Evolutionary conservation across 2,113 vertebrate genomes (phyloP).

Genomic region (Hystrix cristata): DNA sequence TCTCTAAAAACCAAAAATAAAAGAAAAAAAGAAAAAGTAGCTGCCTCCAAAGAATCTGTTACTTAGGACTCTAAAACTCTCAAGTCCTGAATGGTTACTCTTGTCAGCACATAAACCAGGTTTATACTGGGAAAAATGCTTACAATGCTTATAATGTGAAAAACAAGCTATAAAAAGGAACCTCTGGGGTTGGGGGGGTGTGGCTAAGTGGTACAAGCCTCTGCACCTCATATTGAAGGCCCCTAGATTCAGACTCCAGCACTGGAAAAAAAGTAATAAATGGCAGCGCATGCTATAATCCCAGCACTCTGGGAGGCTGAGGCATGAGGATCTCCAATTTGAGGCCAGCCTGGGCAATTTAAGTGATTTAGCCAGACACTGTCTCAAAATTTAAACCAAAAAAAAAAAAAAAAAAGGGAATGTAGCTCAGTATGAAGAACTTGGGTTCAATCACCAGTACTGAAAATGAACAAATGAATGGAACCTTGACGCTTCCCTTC

Average conservation of each 20-base stretch:
- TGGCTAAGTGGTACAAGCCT: not conserved
- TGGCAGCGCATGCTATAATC: not conserved
- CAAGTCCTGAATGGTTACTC: not conserved
- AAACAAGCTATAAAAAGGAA: conserved; percentile 34
- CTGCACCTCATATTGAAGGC: not conserved
- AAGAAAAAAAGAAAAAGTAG: not conserved
- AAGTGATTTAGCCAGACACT: not conserved
- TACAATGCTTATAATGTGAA: not conserved
- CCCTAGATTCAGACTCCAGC: not conserved
- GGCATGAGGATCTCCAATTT: not conserved
- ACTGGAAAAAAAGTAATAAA: not conserved
- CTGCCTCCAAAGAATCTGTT: not conserved
- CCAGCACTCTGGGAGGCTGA: not conserved
- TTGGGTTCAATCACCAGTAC: not conserved
- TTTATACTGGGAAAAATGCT: not conserved
- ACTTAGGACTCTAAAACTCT: not conserved
- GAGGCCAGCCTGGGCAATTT: not conserved
- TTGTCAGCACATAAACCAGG: not conserved
- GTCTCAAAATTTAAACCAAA: not conserved
- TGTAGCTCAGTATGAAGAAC: not conserved
- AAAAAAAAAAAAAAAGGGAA: not conserved
- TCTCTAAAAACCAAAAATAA: not conserved
- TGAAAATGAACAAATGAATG: not conserved
- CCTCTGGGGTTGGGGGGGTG: not conserved
- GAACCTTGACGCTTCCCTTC: not conserved